Conservation (phyloP, 92 coral and sea anemone species). For the Epizoanthus fatuus region DNA sequence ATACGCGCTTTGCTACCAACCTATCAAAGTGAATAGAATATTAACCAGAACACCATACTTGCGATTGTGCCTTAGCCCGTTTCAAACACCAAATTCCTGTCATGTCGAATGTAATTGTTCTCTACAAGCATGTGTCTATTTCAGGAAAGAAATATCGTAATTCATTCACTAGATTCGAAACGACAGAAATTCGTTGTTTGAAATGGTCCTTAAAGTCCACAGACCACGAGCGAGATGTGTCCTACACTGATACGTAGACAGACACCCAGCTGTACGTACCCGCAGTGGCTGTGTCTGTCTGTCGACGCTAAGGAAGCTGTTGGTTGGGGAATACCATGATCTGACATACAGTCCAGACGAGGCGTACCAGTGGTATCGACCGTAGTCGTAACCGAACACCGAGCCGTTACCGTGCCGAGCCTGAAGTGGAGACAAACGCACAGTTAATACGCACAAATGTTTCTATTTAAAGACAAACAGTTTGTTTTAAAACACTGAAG, state of each 20-base stretch:
- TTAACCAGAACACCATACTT: not conserved
- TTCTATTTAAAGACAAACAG: not conserved
- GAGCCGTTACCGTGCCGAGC: constrained; percentile 33
- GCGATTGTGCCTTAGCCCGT: no score
- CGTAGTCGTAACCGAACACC: constrained; percentile 4
- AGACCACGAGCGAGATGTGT: not conserved
- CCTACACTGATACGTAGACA: no score
- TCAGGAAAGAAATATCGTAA: no score
- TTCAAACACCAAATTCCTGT: no score
- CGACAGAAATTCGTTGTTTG: no score
- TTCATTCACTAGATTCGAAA: no score
- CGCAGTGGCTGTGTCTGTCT: constrained; percentile 8
- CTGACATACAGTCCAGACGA: not conserved
- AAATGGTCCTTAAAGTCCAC: not conserved
- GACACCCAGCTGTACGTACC: not conserved
- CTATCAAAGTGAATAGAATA: not conserved
- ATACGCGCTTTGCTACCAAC: constrained; percentile 16
- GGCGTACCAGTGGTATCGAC: constrained; percentile 23
- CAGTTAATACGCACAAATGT: not conserved
- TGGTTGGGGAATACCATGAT: constrained; percentile 37
- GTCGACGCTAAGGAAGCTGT: constrained; percentile 41
- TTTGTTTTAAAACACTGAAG: no score
- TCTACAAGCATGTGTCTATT: no score
- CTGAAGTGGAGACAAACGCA: not conserved
- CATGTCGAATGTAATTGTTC: no score